phyloP scores from a whole-genome alignment of 2,113 vertebrate genomes.

The Ophthalmolycus amberensis region DNA sequence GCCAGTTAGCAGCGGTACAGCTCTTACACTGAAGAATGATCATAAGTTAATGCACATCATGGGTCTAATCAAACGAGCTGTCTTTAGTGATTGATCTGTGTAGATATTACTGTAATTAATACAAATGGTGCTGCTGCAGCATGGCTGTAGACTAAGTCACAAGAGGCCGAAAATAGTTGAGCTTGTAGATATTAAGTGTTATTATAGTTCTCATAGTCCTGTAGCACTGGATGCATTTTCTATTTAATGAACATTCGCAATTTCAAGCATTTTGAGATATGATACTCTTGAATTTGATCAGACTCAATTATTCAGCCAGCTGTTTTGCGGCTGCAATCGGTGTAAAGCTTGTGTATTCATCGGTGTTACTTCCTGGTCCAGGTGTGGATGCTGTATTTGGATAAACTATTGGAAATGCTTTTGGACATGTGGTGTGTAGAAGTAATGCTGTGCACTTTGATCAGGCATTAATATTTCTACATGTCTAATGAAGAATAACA shows the following conservation, averaged over 20 bases:
- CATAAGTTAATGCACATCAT: neutral
- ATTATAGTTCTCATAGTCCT: too few relatives aligned
- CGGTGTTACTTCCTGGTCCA: neutral
- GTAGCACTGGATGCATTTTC: slow-evolving; percentile 5
- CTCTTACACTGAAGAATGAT: slow-evolving; percentile 3
- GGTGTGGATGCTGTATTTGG: neutral
- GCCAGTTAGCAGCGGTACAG: neutral
- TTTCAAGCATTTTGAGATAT: neutral
- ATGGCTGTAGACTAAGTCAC: neutral
- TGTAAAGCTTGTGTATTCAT: too few relatives aligned
- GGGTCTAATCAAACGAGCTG: neutral
- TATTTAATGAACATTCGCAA: neutral
- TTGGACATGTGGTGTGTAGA: neutral
- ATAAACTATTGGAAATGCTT: neutral
- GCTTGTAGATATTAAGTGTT: neutral
- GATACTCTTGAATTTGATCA: too few relatives aligned
- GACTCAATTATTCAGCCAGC: too few relatives aligned
- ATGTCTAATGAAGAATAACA: slow-evolving; percentile 22
- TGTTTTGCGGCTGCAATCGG: too few relatives aligned
- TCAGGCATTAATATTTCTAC: slow-evolving; percentile 21
- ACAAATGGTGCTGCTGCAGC: neutral
- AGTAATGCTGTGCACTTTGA: slow-evolving; percentile 9
- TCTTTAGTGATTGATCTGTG: neutral
- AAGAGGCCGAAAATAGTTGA: neutral
- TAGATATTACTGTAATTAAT: neutral